Conservation (phyloP, 2,797 vertebrate species). For the Arrhamphus sclerolepis region DNA sequence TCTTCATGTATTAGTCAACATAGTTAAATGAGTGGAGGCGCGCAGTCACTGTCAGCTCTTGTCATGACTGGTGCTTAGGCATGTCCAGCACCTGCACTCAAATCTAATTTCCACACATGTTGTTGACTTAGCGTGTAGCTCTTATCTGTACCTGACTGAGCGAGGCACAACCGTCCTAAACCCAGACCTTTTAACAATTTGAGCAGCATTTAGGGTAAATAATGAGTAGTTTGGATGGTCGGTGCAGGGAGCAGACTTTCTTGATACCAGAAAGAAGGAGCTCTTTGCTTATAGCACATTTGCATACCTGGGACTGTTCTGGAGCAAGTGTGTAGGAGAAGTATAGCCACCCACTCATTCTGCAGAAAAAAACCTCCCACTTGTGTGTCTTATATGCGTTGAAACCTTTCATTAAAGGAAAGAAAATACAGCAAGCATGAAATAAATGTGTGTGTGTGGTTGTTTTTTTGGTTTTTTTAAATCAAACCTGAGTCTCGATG, state of each 20-base stretch:
- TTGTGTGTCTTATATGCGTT: conserved; percentile 3
- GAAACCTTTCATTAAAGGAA: conserved; percentile 15
- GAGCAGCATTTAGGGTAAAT: conserved; percentile 7
- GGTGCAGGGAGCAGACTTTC: conserved; percentile 3
- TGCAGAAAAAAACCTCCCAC: conserved; percentile 39
- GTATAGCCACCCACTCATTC: conserved; percentile 22
- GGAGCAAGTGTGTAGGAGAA: conserved; percentile 37
- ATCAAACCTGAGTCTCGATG: background rate
- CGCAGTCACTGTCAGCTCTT: conserved; percentile 48
- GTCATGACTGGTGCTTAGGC: conserved; percentile 44
- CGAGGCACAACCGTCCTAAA: conserved; percentile 8
- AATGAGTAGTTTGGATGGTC: background rate
- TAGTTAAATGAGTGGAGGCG: conserved; percentile 33
- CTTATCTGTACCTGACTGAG: conserved; percentile 53
- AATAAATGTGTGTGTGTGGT: no score
- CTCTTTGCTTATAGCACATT: conserved; percentile 22
- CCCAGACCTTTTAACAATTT: conserved; percentile 17
- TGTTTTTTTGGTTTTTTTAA: no score
- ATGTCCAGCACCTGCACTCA: conserved; percentile 50
- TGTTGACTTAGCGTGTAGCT: conserved; percentile 28
- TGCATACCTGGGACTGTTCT: conserved; percentile 40
- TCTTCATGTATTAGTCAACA: conserved; percentile 48
- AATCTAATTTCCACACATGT: conserved; percentile 47
- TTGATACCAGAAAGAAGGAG: conserved; percentile 2
- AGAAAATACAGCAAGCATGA: conserved; percentile 24